phyloP scores from a whole-genome alignment of 1,140 invertebrate genomes.

The Chionoecetes opilio region DNA sequence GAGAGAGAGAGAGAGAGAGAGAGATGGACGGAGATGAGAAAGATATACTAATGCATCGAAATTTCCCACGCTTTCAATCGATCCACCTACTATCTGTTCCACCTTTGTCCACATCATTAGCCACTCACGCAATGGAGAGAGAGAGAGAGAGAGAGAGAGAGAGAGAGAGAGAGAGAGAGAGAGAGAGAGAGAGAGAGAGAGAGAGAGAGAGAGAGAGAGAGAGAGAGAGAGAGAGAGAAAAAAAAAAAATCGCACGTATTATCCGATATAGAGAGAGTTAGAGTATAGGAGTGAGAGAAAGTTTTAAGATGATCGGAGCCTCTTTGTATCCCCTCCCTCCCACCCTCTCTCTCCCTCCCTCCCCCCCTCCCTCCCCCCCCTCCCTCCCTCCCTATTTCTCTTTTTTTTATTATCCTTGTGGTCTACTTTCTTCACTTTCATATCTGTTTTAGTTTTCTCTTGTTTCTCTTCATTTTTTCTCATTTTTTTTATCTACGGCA shows the following conservation, averaged over 20 bases:
- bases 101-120: background rate
- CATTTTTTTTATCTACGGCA: background rate
- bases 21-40: background rate
- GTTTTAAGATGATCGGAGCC: background rate
- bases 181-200: background rate
- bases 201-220: background rate
- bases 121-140: background rate
- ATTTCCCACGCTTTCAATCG: background rate
- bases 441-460: background rate
- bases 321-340: background rate
- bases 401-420: background rate
- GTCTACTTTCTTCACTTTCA: background rate
- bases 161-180: background rate
- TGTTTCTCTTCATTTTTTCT: background rate
- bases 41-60: constrained; percentile 8
- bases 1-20: constrained; percentile 24
- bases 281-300: background rate
- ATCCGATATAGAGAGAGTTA: background rate
- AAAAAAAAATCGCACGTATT: background rate
- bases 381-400: background rate
- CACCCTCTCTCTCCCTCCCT: background rate
- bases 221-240: background rate
- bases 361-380: background rate
- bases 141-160: background rate
- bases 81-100: background rate